These are phyloP conservation scores for Oenanthe oenanthe DNA, from an alignment of 2,113 vertebrate species.

Conservation along the genomic window DNA sequence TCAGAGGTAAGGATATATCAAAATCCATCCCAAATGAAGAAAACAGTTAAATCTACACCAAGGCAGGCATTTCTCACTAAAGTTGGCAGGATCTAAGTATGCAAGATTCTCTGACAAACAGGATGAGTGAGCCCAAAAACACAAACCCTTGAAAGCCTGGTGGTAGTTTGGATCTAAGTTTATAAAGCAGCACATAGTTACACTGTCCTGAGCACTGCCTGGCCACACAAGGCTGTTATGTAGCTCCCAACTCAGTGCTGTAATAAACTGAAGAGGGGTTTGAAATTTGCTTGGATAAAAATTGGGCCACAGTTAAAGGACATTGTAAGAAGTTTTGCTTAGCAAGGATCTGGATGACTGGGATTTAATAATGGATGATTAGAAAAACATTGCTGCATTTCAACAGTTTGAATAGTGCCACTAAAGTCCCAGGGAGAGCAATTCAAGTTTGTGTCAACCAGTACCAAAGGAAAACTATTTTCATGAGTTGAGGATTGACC, in stretches of 20 bases:
- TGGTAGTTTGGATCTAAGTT: background rate
- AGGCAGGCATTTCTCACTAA: background rate
- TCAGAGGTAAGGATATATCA: background rate
- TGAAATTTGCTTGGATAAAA: background rate
- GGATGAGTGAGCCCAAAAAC: rapidly evolving
- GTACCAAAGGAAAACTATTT: background rate
- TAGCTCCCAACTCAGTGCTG: background rate
- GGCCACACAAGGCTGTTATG: background rate
- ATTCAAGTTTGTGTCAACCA: background rate
- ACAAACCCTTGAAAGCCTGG: background rate
- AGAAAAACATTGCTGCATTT: background rate
- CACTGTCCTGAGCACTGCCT: background rate
- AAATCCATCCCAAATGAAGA: background rate
- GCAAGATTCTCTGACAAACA: background rate
- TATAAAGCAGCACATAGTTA: background rate
- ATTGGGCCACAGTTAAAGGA: background rate
- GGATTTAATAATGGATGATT: background rate
- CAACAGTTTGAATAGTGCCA: background rate
- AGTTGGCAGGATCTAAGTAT: background rate
- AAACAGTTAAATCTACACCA: background rate
- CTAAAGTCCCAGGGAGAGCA: background rate
- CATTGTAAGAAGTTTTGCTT: background rate
- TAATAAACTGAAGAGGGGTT: background rate
- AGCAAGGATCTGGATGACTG: background rate
- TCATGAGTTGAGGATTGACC: background rate